Percentiles rank a stretch among this genome's conserved stretches.
Conservation (phyloP, 2,113 vertebrate genomes). For the Apodemus speciosus region DNA sequence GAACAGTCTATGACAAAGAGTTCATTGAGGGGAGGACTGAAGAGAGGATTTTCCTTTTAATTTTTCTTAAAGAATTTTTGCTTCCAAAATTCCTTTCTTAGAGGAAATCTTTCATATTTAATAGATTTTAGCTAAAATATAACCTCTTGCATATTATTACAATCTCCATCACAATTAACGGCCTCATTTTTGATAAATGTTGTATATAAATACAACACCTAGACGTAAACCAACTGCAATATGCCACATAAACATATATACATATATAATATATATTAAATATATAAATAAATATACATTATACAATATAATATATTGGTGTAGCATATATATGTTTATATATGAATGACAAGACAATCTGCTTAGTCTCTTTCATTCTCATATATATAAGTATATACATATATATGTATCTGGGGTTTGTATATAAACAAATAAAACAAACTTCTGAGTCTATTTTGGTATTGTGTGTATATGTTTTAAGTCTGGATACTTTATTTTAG, state of each 20-base stretch:
- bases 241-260: not conserved
- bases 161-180: not conserved
- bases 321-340: too few relatives aligned
- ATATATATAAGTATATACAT: too few relatives aligned
- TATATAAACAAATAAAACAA: not conserved
- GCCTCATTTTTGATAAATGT: not conserved
- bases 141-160: not conserved
- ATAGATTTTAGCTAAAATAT: not conserved
- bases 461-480: not conserved
- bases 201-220: not conserved
- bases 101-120: not conserved
- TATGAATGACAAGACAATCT: too few relatives aligned
- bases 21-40: not conserved
- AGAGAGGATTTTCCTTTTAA: not conserved
- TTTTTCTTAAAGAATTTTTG: not conserved
- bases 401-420: not conserved
- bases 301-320: too few relatives aligned
- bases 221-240: accelerated
- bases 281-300: too few relatives aligned
- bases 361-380: too few relatives aligned
- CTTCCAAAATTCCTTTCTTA: not conserved
- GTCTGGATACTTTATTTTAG: too few relatives aligned
- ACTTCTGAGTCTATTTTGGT: not conserved
- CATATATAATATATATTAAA: not conserved
- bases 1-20: not conserved